Evolutionary conservation across 2,888 invertebrate genomes (phyloP).

Genomic region (Aphodius sticticus): DNA sequence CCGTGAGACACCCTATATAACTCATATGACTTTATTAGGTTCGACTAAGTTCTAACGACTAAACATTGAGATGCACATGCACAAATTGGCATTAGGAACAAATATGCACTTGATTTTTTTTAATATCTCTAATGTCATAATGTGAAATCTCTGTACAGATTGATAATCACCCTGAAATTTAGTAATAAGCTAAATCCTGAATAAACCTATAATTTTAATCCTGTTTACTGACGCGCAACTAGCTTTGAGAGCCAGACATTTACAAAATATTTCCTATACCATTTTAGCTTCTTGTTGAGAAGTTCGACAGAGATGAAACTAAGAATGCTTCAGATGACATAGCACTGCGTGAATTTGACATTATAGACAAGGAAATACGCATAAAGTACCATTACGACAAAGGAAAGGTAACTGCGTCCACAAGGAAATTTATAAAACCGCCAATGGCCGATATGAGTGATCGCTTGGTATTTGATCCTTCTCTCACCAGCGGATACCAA

Average conservation of each 20-base stretch:
- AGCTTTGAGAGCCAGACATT: conserved; percentile 24
- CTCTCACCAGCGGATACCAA: conserved; percentile 71
- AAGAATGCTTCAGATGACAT: conserved; percentile 70
- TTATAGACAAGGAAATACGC: conserved; percentile 68
- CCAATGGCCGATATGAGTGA: conserved; percentile 75
- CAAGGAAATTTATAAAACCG: conserved; percentile 73
- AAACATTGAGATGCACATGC: no score
- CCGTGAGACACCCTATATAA: no score
- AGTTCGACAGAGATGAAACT: conserved; percentile 66
- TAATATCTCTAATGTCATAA: no score
- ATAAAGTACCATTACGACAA: conserved; percentile 71
- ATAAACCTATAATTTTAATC: no score
- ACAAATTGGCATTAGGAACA: no score
- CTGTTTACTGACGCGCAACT: no score
- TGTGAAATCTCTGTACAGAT: no score
- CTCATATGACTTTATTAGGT: no score
- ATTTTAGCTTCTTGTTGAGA: conserved; percentile 58
- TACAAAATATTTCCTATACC: conserved; percentile 15
- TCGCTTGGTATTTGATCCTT: conserved; percentile 69
- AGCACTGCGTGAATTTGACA: conserved; percentile 70
- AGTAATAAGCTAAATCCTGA: no score
- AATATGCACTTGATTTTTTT: no score
- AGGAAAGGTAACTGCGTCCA: conserved; percentile 69
- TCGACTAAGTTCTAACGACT: no score
- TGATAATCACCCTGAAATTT: no score